phyloP scores from a whole-genome alignment of 2,797 vertebrate species.

The Macroramphosus scolopax region DNA sequence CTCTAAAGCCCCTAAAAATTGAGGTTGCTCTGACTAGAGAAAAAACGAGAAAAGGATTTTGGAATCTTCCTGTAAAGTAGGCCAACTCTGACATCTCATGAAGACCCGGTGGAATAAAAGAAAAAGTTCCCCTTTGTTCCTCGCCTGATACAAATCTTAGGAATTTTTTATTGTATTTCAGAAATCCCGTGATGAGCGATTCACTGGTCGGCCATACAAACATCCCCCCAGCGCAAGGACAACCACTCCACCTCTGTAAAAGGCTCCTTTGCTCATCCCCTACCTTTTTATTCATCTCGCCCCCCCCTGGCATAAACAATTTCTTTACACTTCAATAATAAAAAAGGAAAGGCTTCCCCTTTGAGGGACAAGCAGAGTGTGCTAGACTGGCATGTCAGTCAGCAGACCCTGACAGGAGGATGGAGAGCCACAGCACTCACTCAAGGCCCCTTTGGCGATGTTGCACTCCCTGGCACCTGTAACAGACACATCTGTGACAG shows the following conservation, averaged over 20 bases:
- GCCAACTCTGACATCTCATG: not conserved
- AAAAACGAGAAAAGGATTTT: not conserved
- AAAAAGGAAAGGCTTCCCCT: conserved; percentile 47
- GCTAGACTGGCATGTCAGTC: conserved; percentile 49
- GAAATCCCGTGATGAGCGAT: conserved; percentile 13
- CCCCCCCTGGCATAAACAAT: conserved; percentile 42
- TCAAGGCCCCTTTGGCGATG: conserved; percentile 32
- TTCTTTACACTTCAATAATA: conserved; percentile 59
- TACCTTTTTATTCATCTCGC: conserved; percentile 55
- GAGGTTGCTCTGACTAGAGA: not conserved
- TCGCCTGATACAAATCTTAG: not conserved
- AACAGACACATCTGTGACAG: conserved; percentile 63
- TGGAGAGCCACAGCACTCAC: conserved; percentile 59
- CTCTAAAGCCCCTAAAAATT: not conserved
- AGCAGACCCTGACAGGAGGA: conserved; percentile 40
- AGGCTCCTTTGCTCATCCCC: conserved; percentile 23
- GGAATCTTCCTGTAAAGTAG: not conserved
- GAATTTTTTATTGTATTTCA: conserved; percentile 7
- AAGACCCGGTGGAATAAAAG: not conserved
- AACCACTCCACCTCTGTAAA: conserved; percentile 45
- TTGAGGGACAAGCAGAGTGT: conserved; percentile 45
- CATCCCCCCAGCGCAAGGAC: conserved; percentile 43
- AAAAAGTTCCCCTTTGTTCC: conserved; percentile 2
- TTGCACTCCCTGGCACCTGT: conserved; percentile 48
- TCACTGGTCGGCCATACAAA: conserved; percentile 16